Evolutionary conservation across 1,140 invertebrate genomes (phyloP).

Genomic region (Aricia agestis): DNA sequence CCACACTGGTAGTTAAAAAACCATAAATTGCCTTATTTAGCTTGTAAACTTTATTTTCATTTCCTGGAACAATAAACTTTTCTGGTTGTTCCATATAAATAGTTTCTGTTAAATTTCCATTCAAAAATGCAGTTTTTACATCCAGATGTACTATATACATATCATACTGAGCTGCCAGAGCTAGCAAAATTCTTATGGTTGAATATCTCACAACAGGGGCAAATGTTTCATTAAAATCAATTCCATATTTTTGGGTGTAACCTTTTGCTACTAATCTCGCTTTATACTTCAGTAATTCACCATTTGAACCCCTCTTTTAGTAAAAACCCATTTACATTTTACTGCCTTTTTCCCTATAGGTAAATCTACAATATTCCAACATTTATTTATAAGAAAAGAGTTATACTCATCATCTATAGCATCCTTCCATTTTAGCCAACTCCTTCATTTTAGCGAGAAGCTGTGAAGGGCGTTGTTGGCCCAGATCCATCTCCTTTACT

Average conservation of each 20-base stretch:
- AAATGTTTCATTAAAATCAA: slow-evolving; percentile 21
- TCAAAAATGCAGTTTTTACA: slow-evolving; percentile 19
- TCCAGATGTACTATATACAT: slow-evolving; percentile 14
- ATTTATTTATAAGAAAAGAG: neutral
- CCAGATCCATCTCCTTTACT: no score
- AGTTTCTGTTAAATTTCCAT: slow-evolving; percentile 21
- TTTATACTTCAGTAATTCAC: slow-evolving; percentile 6
- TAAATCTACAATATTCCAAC: neutral
- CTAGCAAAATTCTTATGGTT: slow-evolving; percentile 15
- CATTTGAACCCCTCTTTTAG: neutral
- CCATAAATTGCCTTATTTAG: neutral
- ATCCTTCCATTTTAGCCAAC: no score
- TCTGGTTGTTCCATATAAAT: slow-evolving; percentile 18
- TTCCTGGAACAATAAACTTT: neutral
- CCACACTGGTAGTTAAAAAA: no score
- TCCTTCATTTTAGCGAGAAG: no score
- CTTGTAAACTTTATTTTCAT: neutral
- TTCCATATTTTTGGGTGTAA: slow-evolving; percentile 12
- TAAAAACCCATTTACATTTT: neutral
- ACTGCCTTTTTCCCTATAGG: neutral
- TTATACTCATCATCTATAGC: neutral
- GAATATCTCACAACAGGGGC: slow-evolving; percentile 18
- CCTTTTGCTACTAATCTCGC: slow-evolving; percentile 2
- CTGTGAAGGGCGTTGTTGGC: no score
- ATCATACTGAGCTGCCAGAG: slow-evolving; percentile 8